Conservation (phyloP, 2,888 invertebrate genomes). For the Drosophila atripex region DNA sequence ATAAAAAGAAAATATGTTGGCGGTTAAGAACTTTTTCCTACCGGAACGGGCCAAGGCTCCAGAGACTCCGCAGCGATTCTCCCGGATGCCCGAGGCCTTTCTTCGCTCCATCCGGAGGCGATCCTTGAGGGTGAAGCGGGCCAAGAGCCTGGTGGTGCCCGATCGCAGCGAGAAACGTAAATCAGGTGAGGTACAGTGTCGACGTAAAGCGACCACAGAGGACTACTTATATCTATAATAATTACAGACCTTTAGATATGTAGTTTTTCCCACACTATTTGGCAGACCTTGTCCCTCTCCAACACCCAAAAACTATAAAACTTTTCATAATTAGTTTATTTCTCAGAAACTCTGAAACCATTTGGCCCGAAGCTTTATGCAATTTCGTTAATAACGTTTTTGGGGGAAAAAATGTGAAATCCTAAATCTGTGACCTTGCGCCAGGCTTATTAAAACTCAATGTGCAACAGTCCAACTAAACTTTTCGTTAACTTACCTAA, state of each 20-base stretch:
- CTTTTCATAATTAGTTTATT: conserved; percentile 16
- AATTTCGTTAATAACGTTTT: conserved; percentile 31
- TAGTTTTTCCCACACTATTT: no score
- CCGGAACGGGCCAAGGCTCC: conserved; percentile 86
- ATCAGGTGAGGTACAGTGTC: conserved; percentile 87
- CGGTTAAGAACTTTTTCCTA: conserved; percentile 90
- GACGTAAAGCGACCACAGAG: conserved; percentile 63
- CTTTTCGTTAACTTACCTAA: conserved; percentile 12
- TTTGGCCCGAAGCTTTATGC: conserved; percentile 11
- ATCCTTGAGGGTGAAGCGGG: conserved; percentile 89
- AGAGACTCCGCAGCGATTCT: conserved; percentile 86
- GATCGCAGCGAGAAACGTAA: conserved; percentile 89
- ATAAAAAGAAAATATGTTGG: no score
- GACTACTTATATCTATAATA: not conserved
- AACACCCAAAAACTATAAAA: not conserved
- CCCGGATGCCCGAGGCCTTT: conserved; percentile 90
- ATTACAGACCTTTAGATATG: no score
- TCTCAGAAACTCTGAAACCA: conserved; percentile 8
- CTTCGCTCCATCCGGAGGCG: conserved; percentile 89
- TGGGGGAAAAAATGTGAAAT: conserved; percentile 14
- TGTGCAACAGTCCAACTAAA: conserved; percentile 32
- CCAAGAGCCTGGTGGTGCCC: conserved; percentile 88
- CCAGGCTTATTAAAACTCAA: conserved; percentile 20
- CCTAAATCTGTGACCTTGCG: conserved; percentile 30
- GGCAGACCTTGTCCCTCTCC: no score